A percentile compares a stretch with the other conserved stretches of the same genome.
Evolutionary conservation across 2,888 invertebrate genomes (phyloP).

Genomic region (Rambutsinella grinnellia): DNA sequence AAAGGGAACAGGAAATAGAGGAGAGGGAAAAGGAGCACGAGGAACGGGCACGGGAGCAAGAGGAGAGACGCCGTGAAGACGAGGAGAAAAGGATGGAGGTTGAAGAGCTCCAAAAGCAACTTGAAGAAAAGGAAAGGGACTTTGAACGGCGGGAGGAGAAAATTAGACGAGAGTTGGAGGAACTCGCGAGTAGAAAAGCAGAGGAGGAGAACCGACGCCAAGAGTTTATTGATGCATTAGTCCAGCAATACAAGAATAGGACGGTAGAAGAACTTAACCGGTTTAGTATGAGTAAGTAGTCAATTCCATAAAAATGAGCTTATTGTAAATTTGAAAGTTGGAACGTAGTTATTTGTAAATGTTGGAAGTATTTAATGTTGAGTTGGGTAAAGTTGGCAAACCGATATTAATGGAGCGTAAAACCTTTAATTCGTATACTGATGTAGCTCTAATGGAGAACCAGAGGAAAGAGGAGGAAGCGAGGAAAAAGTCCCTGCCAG

Average conservation of each 20-base stretch:
- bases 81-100: constrained; percentile 37
- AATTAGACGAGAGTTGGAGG: constrained; percentile 43
- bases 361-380: no score
- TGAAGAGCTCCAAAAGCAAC: constrained; percentile 38
- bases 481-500: constrained; percentile 37
- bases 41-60: constrained; percentile 25
- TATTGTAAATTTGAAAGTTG: no score
- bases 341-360: no score
- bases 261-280: constrained; percentile 49
- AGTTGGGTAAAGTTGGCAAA: no score
- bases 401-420: no score
- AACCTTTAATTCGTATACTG: no score
- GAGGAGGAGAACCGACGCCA: constrained; percentile 36
- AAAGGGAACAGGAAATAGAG: constrained; percentile 28
- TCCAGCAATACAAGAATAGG: constrained; percentile 50
- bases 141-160: constrained; percentile 31
- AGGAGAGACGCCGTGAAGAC: constrained; percentile 27
- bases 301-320: no score
- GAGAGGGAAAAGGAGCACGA: constrained; percentile 36
- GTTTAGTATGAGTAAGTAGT: constrained; percentile 34
- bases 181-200: constrained; percentile 42
- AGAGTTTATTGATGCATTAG: constrained; percentile 44
- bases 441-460: constrained; percentile 41
- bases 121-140: constrained; percentile 38
- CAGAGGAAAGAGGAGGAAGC: constrained; percentile 42